Evolutionary conservation across 92 coral and sea anemone species (phyloP).

Genomic region (Palythoa grandis): DNA sequence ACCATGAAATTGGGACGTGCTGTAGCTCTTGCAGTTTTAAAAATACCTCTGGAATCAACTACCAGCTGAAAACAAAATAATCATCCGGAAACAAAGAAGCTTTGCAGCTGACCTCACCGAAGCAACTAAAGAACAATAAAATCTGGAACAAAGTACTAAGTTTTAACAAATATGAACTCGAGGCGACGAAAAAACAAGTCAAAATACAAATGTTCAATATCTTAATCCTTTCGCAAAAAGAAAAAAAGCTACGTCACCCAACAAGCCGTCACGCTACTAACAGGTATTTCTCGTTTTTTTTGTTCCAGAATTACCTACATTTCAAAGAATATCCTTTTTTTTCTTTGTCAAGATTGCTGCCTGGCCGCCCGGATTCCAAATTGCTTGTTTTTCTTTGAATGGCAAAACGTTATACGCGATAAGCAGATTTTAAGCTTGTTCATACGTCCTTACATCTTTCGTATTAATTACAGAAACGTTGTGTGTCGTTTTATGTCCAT

Average conservation of each 20-base stretch:
- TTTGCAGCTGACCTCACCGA: not conserved
- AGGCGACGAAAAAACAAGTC: not conserved
- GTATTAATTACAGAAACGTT: too few species aligned
- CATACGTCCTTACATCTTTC: too few species aligned
- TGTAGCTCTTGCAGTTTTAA: not conserved
- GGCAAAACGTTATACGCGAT: too few species aligned
- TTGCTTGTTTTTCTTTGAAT: too few species aligned
- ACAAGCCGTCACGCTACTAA: not conserved
- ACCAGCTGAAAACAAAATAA: not conserved
- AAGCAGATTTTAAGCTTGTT: too few species aligned
- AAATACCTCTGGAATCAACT: not conserved
- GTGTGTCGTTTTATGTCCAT: too few species aligned
- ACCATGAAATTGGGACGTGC: not conserved
- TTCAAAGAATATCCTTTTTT: too few species aligned
- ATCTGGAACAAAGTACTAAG: not conserved
- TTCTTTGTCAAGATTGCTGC: too few species aligned
- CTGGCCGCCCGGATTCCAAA: too few species aligned
- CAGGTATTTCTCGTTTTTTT: not conserved
- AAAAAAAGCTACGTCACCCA: not conserved
- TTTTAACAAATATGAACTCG: not conserved
- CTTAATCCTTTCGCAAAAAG: not conserved
- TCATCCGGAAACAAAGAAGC: not conserved
- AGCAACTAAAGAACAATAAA: not conserved
- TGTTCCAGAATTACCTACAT: not conserved
- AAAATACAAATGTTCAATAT: not conserved